Conservation (phyloP, 1,140 invertebrate species). For the Drosophila lowei region DNA sequence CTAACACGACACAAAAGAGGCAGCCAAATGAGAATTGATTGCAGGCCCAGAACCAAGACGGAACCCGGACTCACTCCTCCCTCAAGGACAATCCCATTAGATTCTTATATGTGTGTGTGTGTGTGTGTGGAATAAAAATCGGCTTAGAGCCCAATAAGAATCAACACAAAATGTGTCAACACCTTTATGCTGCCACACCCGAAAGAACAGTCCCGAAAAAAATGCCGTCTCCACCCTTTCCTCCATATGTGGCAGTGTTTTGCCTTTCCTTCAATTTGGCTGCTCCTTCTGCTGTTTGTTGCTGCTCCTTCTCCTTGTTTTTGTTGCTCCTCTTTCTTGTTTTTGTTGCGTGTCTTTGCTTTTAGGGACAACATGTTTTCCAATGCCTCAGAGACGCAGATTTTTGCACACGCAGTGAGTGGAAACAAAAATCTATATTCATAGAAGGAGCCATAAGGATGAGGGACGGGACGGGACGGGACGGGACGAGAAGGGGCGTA, state of each 20-base stretch:
- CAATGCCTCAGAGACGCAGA: slow-evolving; percentile 45
- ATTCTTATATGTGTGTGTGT: slow-evolving; percentile 17
- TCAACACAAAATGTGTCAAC: slow-evolving; percentile 72
- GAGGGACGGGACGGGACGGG: too few relatives aligned
- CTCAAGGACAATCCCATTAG: slow-evolving; percentile 33
- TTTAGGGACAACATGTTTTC: slow-evolving; percentile 60
- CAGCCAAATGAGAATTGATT: slow-evolving; percentile 75
- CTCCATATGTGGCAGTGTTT: slow-evolving; percentile 35
- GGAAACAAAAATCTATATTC: slow-evolving; percentile 77
- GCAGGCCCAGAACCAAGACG: slow-evolving; percentile 39
- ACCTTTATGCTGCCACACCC: slow-evolving; percentile 75
- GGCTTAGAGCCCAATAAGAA: slow-evolving; percentile 68
- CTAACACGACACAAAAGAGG: slow-evolving; percentile 42
- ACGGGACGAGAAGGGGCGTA: slow-evolving; percentile 11
- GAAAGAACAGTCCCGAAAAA: slow-evolving; percentile 42
- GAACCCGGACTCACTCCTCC: slow-evolving; percentile 11
- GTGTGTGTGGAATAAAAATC: slow-evolving; percentile 54
- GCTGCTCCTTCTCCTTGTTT: neutral
- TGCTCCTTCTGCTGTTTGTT: slow-evolving; percentile 4
- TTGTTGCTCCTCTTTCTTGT: slow-evolving; percentile 10
- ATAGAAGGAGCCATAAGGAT: slow-evolving; percentile 33
- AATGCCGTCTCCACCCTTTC: neutral
- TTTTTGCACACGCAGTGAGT: slow-evolving; percentile 53
- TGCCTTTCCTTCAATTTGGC: slow-evolving; percentile 21
- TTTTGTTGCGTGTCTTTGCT: slow-evolving; percentile 51